phyloP scores from a whole-genome alignment of 2,797 vertebrate species.

The Acrossocheilus wenchowensis region DNA sequence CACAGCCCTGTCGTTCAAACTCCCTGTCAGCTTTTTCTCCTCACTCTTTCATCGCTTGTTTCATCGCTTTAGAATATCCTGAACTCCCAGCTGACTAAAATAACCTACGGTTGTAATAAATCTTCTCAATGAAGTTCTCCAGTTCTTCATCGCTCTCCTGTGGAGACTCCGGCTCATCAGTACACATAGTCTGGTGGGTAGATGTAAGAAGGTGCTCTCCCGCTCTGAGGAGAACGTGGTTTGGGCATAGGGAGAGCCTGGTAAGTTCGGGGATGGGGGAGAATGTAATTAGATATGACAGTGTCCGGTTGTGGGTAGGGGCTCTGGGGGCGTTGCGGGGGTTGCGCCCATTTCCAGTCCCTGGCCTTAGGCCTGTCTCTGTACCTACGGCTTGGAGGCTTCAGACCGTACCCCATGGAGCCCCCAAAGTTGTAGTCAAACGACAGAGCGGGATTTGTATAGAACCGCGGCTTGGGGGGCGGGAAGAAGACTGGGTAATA shows the following conservation, averaged over 20 bases:
- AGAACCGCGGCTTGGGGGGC: constrained; percentile 79
- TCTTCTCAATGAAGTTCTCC: constrained; percentile 93
- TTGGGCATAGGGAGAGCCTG: constrained; percentile 80
- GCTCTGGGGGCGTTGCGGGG: constrained; percentile 69
- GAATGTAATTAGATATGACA: constrained; percentile 87
- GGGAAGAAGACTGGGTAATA: constrained; percentile 85
- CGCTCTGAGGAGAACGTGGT: constrained; percentile 72
- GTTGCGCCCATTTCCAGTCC: constrained; percentile 77
- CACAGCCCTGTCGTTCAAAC: constrained; percentile 57
- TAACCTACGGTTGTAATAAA: constrained; percentile 87
- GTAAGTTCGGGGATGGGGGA: constrained; percentile 88
- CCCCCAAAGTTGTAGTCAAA: constrained; percentile 82
- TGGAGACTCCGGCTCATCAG: constrained; percentile 81
- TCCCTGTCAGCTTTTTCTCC: constrained; percentile 55
- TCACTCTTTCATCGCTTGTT: constrained; percentile 66
- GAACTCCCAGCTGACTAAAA: constrained; percentile 71
- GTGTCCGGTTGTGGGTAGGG: constrained; percentile 68
- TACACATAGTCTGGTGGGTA: constrained; percentile 84
- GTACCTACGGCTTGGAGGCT: constrained; percentile 66
- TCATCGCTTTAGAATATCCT: constrained; percentile 67
- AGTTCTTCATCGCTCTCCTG: constrained; percentile 89
- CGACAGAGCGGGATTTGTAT: constrained; percentile 76
- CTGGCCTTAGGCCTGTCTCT: constrained; percentile 76
- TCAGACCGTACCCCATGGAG: constrained; percentile 71
- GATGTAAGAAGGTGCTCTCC: constrained; percentile 77